Evolutionary conservation across 1,140 invertebrate genomes (phyloP).

Genomic region (Schlechtendalia chinensis): DNA sequence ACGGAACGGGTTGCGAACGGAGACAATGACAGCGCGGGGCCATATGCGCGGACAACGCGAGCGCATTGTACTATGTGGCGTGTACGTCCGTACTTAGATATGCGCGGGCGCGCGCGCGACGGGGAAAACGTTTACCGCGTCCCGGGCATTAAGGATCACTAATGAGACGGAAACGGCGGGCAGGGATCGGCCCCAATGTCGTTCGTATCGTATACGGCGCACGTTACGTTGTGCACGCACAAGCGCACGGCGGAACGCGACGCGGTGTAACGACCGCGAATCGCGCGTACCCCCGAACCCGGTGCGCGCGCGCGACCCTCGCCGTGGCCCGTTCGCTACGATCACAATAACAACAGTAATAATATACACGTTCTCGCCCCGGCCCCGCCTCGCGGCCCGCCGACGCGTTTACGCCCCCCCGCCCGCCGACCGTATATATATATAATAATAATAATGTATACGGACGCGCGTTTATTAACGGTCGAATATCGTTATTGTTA

Average conservation of each 20-base stretch:
- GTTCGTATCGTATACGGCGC: background rate
- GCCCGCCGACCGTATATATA: no score
- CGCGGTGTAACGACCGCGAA: conserved; percentile 39
- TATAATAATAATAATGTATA: no score
- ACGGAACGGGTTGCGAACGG: conserved; percentile 41
- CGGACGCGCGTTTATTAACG: conserved; percentile 36
- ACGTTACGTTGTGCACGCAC: no score
- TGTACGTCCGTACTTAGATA: background rate
- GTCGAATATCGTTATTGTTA: conserved; percentile 42
- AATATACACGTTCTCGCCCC: conserved; percentile 33
- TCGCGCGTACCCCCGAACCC: conserved; percentile 31
- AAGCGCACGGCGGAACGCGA: background rate
- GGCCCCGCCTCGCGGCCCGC: background rate
- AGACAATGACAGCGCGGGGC: conserved; percentile 4
- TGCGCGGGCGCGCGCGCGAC: background rate
- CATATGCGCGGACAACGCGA: no score
- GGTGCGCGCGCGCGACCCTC: no score
- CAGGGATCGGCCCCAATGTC: conserved; percentile 17
- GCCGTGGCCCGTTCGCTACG: no score
- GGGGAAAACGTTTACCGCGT: background rate
- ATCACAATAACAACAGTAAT: conserved; percentile 44
- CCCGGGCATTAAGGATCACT: conserved; percentile 43
- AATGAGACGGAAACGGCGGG: conserved; percentile 46
- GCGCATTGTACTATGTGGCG: no score
- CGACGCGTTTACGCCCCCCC: conserved; percentile 16